Evolutionary conservation across 2,888 invertebrate genomes (phyloP).

Genomic region (Pasiphila rectangulata): DNA sequence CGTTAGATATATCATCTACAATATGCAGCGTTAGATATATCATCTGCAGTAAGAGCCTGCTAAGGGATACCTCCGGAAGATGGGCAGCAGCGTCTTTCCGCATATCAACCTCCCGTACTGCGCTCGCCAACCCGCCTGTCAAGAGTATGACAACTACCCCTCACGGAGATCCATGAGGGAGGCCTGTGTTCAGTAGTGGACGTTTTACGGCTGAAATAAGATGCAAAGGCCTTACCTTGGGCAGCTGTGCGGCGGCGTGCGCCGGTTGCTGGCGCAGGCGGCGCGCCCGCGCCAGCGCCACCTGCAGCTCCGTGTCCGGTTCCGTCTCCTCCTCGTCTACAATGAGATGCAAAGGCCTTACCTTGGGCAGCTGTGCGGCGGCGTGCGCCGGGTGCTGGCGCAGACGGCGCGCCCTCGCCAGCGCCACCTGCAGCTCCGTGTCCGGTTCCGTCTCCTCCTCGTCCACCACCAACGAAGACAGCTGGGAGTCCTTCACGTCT

Average conservation of each 20-base stretch:
- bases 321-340: constrained; percentile 85
- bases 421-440: constrained; percentile 85
- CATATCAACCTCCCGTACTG: no score
- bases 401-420: constrained; percentile 86
- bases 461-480: constrained; percentile 50
- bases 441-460: constrained; percentile 86
- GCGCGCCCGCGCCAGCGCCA: constrained; percentile 86
- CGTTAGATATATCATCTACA: no score
- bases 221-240: constrained; percentile 48
- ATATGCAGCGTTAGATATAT: no score
- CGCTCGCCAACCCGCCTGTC: no score
- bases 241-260: constrained; percentile 28
- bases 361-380: constrained; percentile 49
- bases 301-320: constrained; percentile 86
- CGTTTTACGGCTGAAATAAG: no score
- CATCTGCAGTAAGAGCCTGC: no score
- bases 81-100: no score
- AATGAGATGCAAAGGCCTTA: constrained; percentile 27
- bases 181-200: no score
- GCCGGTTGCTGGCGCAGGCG: constrained; percentile 79
- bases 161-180: no score
- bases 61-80: no score
- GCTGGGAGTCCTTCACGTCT: constrained; percentile 56
- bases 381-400: constrained; percentile 64
- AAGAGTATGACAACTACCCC: no score